phyloP scores from a whole-genome alignment of 1,140 invertebrate species.

The Schlechtendalia chinensis region DNA sequence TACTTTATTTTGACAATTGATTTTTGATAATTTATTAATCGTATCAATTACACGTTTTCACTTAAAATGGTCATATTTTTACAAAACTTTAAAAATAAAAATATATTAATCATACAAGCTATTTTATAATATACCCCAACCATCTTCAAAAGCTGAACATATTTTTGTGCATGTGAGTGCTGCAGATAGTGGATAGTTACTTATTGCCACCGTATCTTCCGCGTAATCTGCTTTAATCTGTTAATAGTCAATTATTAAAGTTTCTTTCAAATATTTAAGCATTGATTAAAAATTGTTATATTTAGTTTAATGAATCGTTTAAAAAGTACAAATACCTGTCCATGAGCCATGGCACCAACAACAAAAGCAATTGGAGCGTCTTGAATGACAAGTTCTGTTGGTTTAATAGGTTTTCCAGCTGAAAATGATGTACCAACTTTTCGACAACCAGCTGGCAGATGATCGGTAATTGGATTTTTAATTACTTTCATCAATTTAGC shows the following conservation, averaged over 20 bases:
- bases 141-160: slow-evolving; percentile 96
- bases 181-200: slow-evolving; percentile 93
- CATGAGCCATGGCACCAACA: slow-evolving; percentile 96
- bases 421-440: slow-evolving; percentile 91
- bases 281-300: slow-evolving; percentile 19
- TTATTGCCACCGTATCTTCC: slow-evolving; percentile 88
- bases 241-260: too few species aligned
- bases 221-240: slow-evolving; percentile 84
- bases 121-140: slow-evolving; percentile 77
- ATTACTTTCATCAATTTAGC: slow-evolving; percentile 95
- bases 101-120: neutral
- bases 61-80: neutral
- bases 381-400: slow-evolving; percentile 75
- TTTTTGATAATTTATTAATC: too few species aligned
- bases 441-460: slow-evolving; percentile 91
- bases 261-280: slow-evolving; percentile 51
- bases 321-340: slow-evolving; percentile 64
- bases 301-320: neutral
- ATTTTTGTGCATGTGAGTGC: slow-evolving; percentile 95
- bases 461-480: slow-evolving; percentile 93
- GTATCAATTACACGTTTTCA: too few species aligned
- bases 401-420: slow-evolving; percentile 73
- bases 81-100: neutral
- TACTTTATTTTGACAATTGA: too few species aligned
- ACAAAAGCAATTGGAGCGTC: slow-evolving; percentile 85